These are phyloP conservation scores for Galaxea fascicularis DNA, from an alignment of 92 coral and sea anemone genomes.

Conservation along the genomic window DNA sequence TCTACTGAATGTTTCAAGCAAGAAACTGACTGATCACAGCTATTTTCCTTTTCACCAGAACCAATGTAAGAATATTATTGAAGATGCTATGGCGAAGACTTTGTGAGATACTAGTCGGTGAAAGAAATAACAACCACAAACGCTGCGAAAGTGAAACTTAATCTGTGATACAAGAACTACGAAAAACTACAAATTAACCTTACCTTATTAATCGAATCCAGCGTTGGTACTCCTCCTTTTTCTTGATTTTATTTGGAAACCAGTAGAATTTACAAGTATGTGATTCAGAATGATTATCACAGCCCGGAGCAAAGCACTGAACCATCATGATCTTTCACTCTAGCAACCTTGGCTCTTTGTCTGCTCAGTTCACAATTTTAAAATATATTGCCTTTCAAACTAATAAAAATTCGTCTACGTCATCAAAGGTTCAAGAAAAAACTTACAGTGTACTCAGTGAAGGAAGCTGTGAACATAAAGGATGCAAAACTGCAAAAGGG, in stretches of 20 bases:
- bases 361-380: neutral
- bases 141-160: neutral
- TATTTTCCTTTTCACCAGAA: conserved; percentile 5
- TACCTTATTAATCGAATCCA: conserved; percentile 32
- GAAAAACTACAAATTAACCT: conserved; percentile 4
- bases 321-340: conserved; percentile 29
- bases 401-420: neutral
- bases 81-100: neutral
- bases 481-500: neutral
- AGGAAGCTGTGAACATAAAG: conserved; percentile 11
- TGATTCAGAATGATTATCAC: conserved; percentile 30
- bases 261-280: conserved; percentile 19
- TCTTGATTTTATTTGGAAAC: conserved; percentile 28
- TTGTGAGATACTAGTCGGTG: conserved; percentile 12
- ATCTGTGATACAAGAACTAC: neutral
- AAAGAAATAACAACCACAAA: conserved; percentile 5
- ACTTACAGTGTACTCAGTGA: conserved; percentile 8
- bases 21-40: too few species aligned
- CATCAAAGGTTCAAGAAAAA: conserved; percentile 9
- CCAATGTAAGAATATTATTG: conserved; percentile 12
- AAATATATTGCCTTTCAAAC: too few species aligned
- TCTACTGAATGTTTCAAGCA: too few species aligned
- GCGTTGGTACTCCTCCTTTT: conserved; percentile 27
- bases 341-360: conserved; percentile 14
- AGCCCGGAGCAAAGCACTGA: conserved; percentile 37